A percentile compares a stretch with the other conserved stretches of the same genome.
Evolutionary conservation across 2,888 invertebrate species (phyloP).

Genomic region (Lottia gigantea): DNA sequence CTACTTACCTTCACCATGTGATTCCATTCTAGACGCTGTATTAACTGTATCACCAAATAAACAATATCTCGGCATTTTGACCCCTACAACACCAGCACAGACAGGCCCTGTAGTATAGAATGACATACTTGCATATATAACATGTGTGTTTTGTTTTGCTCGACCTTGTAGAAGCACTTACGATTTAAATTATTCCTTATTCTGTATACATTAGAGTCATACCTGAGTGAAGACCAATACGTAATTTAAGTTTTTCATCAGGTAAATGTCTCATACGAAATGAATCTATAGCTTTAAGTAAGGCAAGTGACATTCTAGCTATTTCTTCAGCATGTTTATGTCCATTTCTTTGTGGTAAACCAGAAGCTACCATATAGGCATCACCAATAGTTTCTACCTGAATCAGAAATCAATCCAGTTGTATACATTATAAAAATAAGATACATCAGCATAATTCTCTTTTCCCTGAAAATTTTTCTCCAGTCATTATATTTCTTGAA

Average conservation of each 20-base stretch:
- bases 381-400: slow-evolving; percentile 52
- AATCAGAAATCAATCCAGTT: background rate
- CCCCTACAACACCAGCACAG: slow-evolving; percentile 29
- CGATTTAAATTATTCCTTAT: too few relatives aligned
- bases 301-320: slow-evolving; percentile 40
- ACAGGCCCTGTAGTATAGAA: slow-evolving; percentile 22
- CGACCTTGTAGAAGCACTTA: too few relatives aligned
- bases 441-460: background rate
- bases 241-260: slow-evolving; percentile 34
- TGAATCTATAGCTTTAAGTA: slow-evolving; percentile 37
- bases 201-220: too few relatives aligned
- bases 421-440: too few relatives aligned
- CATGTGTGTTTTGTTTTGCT: too few relatives aligned
- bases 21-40: slow-evolving; percentile 28
- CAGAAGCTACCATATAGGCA: slow-evolving; percentile 50
- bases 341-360: slow-evolving; percentile 42
- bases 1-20: slow-evolving; percentile 23
- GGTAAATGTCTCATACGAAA: slow-evolving; percentile 47
- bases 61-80: slow-evolving; percentile 31
- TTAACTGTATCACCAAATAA: slow-evolving; percentile 33
- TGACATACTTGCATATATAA: too few relatives aligned
- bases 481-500: too few relatives aligned
- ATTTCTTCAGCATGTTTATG: slow-evolving; percentile 38
- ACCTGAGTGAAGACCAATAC: slow-evolving; percentile 54
- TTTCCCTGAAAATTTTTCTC: background rate